Percentiles rank a stretch among this genome's conserved stretches.
Conservation (phyloP, 1,140 invertebrate genomes). For the Anthonomus grandis region DNA sequence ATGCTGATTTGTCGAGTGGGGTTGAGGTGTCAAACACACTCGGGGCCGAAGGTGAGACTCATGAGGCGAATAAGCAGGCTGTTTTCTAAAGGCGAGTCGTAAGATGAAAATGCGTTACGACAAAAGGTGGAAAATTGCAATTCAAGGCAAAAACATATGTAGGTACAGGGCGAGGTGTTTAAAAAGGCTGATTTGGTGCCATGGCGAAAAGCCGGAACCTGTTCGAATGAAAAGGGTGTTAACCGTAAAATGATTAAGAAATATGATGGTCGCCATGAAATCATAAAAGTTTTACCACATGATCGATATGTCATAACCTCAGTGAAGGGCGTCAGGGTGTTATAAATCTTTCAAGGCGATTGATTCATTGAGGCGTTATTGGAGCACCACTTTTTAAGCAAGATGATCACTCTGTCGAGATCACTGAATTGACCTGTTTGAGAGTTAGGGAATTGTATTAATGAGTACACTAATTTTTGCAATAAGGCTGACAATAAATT, state of each 20-base stretch:
- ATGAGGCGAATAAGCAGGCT: neutral
- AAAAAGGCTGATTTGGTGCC: conserved; percentile 4
- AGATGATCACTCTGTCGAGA: too few species aligned
- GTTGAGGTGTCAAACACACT: neutral
- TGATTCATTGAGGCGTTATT: neutral
- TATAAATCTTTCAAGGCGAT: conserved; percentile 1
- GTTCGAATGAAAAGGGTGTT: neutral
- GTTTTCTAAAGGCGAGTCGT: neutral
- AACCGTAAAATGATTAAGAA: conserved; percentile 17
- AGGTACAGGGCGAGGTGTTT: neutral
- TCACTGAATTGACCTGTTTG: too few species aligned
- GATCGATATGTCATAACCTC: conserved; percentile 11
- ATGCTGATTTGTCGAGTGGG: neutral
- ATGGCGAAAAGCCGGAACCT: conserved; percentile 6
- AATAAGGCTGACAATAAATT: too few species aligned
- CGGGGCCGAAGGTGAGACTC: neutral
- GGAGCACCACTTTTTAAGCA: too few species aligned
- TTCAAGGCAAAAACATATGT: too few species aligned
- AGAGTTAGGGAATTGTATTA: too few species aligned
- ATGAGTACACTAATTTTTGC: too few species aligned
- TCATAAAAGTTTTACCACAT: conserved; percentile 3
- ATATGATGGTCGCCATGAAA: conserved; percentile 10
- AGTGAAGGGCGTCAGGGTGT: conserved; percentile 12
- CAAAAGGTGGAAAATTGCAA: neutral
- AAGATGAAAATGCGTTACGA: conserved; percentile 1